Evolutionary conservation across 2,888 invertebrate species (phyloP), one percentile per base, ranked within the genome.

Genomic region (Junonia oenone): DNA sequence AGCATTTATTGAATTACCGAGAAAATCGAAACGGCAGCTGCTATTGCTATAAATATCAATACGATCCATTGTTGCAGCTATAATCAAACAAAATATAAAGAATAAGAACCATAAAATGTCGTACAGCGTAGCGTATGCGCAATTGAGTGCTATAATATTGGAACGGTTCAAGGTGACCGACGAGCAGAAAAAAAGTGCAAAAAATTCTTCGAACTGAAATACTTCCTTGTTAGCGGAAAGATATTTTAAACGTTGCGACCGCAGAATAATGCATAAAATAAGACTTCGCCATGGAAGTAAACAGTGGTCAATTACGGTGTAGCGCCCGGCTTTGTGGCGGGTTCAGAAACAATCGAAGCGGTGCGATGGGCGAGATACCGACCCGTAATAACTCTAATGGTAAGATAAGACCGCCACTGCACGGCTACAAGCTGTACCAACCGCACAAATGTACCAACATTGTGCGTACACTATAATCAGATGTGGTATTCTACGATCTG

Each of bases 331-430:
- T 79, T 75, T 77, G 80, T 78, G 78, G 84, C 81, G 81, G 78
- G 79, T 80, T 84, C 82, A 76, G 86, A 83, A 88, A 89, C 89
- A 89, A 88, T 88, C 87, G 89, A 84, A 83, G 85, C 86, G 86
- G 83, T 83, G 85, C 85, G 87, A 90, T 87, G 82, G 77, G 75
- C 80, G 81, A 86, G 87, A 89, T 89, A 89, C 82, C 76, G 71
- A 78, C 72, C 85, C 71, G 79, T 88, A 90, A 89, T 90, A 88
- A 88, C 87, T 89, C 87, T 87, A 89, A 88, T 87, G 85, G 84
- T 81, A 78, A 87, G 89, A 88, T 88, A 90, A 88, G 85, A 73
- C 78, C 78, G 79, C 83, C 85, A 75, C 77, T 72, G 83, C 78
- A 71, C 68, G 72, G 77, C 78, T 81, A 77, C 75, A 78, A 66